Conservation (phyloP, 2,888 invertebrate genomes). For the Tenthredo notha region DNA sequence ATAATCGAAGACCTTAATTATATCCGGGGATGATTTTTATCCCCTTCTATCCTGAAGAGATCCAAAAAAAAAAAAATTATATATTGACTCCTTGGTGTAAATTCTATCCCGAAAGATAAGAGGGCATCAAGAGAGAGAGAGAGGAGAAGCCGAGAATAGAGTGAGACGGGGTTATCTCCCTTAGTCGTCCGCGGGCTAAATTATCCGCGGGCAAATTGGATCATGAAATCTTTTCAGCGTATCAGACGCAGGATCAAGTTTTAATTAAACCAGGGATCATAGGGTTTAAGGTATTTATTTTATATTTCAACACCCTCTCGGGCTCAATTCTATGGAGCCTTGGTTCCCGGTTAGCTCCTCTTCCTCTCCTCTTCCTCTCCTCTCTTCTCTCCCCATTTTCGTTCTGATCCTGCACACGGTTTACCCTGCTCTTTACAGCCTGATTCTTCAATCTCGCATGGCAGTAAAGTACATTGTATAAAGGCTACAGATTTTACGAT, state of each 20-base stretch:
- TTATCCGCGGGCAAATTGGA: constrained; percentile 68
- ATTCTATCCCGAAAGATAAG: not conserved
- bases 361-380: constrained; percentile 21
- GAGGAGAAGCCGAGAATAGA: not conserved
- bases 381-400: constrained; percentile 40
- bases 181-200: constrained; percentile 61
- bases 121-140: not conserved
- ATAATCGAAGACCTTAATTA: not conserved
- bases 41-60: too few relatives aligned
- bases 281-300: constrained; percentile 75
- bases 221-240: constrained; percentile 67
- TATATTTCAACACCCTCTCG: constrained; percentile 68
- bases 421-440: constrained; percentile 66
- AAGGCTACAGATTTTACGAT: constrained; percentile 72
- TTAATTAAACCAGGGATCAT: constrained; percentile 74
- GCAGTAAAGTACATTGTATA: constrained; percentile 42
- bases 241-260: constrained; percentile 73
- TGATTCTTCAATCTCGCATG: constrained; percentile 70
- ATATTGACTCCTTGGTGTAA: not conserved
- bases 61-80: not conserved
- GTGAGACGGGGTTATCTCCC: not conserved
- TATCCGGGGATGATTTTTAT: not conserved
- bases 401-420: constrained; percentile 60
- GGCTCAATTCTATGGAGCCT: constrained; percentile 63
- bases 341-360: constrained; percentile 54